Percentiles rank a stretch among this genome's conserved stretches.
These are phyloP conservation scores for Remorina albescens DNA, from an alignment of 2,797 vertebrate genomes.

Conservation along the genomic window DNA sequence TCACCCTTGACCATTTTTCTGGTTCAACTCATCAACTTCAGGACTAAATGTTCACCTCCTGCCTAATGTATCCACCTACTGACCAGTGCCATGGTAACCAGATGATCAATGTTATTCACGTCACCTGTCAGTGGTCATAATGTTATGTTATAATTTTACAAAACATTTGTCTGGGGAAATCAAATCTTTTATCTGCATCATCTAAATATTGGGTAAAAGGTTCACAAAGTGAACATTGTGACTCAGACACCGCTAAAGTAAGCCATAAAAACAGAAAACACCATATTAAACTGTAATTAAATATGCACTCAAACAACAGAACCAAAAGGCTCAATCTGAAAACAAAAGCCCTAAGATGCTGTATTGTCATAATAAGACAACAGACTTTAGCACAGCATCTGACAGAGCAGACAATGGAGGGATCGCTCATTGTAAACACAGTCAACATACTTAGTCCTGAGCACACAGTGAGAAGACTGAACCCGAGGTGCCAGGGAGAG, in stretches of 20 bases:
- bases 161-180: background rate
- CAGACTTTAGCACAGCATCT: background rate
- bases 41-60: too few relatives aligned
- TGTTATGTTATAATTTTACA: too few relatives aligned
- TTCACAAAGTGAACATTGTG: too few relatives aligned
- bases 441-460: background rate
- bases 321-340: background rate
- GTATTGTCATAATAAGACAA: background rate
- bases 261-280: background rate
- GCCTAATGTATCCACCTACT: too few relatives aligned
- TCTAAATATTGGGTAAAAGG: background rate
- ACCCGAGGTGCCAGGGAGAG: background rate
- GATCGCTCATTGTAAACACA: slow-evolving; percentile 6
- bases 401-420: background rate
- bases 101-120: too few relatives aligned
- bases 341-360: background rate
- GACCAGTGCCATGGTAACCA: too few relatives aligned
- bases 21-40: too few relatives aligned
- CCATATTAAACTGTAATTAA: background rate
- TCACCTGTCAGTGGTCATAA: too few relatives aligned
- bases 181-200: background rate
- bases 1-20: too few relatives aligned
- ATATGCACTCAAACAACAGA: background rate
- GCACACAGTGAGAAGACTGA: slow-evolving; percentile 2
- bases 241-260: background rate